Base-by-base conservation (phyloP, 1,140 invertebrate species). In the Drosophila sturtevanti region DNA sequence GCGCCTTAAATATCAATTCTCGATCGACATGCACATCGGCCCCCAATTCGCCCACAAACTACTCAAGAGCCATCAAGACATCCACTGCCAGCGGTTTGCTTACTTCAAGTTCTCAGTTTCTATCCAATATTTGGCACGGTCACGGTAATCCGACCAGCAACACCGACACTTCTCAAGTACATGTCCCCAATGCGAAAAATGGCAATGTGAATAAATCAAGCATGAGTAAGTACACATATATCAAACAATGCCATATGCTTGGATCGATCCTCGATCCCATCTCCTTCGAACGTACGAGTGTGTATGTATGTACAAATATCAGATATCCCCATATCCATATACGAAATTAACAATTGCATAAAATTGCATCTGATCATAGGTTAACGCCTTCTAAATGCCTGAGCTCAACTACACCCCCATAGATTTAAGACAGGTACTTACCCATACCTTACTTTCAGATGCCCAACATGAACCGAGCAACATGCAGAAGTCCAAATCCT, bases 401-500 rank as follows among this genome's bases (percentile, higher is more conserved):
- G 4, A 48, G 41, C 41, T 48, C 41, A 48, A 21, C 41, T 48
- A 6, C 18, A 48, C 1, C 41, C 18, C 10, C 18, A 44, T 10
- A 6, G 37, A 0, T 16, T 9, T 18, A 5, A 10, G 7, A 11
- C 3, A 12, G 27, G 5, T 10, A 24, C 22, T 6, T n/a, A 55
- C 14, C 12, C 11, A 12, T 75, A 18, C n/a, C 56, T 22, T 18
- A 27, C 14, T 84, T 81, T 37, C 44, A 84, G 81, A 22, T 63
- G 18, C 35, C 18, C 69, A 68, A 63, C 84, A 84, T 80, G 77
- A 38, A 63, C 64, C 37, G 7, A 44, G 69, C 64, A 84, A 94
- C 94, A 97, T 97, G 96, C 96, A 97, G 94, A 97, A 97, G 92
- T 97, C 96, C 74, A 96, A 97, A 89, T 97, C 96, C 7, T 96